Evolutionary conservation across 64 coral and sea anemone genomes (phyloP), one percentile per base, ranked within the genome.

Genomic region (Anthopleura sola): DNA sequence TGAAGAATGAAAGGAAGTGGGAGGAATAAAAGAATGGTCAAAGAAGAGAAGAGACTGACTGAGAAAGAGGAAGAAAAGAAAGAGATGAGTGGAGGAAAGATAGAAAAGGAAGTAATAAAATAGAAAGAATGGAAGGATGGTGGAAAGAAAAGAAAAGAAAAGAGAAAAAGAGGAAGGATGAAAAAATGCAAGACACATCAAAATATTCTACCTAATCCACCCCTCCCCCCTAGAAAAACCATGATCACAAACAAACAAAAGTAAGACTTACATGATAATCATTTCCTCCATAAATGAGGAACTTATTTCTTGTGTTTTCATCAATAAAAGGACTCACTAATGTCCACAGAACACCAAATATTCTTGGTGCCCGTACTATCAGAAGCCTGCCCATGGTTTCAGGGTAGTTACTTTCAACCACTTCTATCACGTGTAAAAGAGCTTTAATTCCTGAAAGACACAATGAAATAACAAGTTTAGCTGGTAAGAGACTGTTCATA

Each of bases 301-400:
- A 98, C 84, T 98, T 98, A 78, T 98, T 98, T 37, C 96, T 92
- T 4, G 96, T 98, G 81, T 98, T 98, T 83, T 98, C 96, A 68
- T 98, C 96, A 76, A 98, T 98, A 51, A 98, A 98, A 18, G 96
- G 96, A 87, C 96, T 98, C 18, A 98, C 96, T 60, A 98, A 53
- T n/a, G 96, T 98, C 96, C 96, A 98, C 10, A 98, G 56, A 71
- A 98, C 96, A 66, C 96, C 96, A 90, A 98, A 98, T 50, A 98
- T 94, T 85, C 96, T 85, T 21, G 96, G 96, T 66, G 96, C 96
- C 44, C 96, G 96, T 4, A 98, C 96, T 80, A 98, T 98, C 84
- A 98, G 75, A 24, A 98, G 81, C 36, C 96, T 78, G 18, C 96
- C 96, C 96, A 98, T 98, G 19, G 96, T 98, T 69, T 98, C 96